Evolutionary conservation across 1,140 invertebrate species (phyloP), one percentile per base, ranked within the genome.

Genomic region (Danaus melanippus): DNA sequence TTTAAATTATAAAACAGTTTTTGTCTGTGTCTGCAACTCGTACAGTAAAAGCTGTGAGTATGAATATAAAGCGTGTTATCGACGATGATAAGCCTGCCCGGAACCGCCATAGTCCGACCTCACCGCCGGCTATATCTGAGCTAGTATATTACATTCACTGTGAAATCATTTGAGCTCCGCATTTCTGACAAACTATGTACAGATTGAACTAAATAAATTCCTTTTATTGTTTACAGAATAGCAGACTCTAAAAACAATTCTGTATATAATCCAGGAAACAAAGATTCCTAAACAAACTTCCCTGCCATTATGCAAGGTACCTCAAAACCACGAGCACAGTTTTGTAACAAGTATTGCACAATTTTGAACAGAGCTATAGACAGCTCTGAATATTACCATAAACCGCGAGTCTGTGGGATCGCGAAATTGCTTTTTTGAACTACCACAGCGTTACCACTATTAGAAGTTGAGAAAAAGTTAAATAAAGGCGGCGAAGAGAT

Each of bases 361-460:
- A 74, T 83, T 86, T 86, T 79, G 82, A 84, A 82, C 74, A 84
- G 79, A 84, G 66, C 66, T 80, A 83, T 79, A 74, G 71, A 79
- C 70, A 70, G 62, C 52, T 76, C 60, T 60, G 62, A 58, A 52
- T 60, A 86, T 84, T 84, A 84, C 64, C 83, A 86, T 84, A 86
- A 82, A 76, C 71, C 66, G 78, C 65, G 62, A 66, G 62, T 70
- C 58, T 60, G 57, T 67, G 66, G 63, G 61, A 69, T 61, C 63
- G 62, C 67, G 68, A 74, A 86, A 86, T 84, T 82, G 76, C 79
- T 86, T 84, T 84, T 84, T 86, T 84, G 79, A 86, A 86, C 81
- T 83, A 65, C 56, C 67, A 76, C 78, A 76, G 74, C 75, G 75
- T 73, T 74, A 76, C 71, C 59, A 74, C 70, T 78, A 78, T 78